A percentile compares a stretch with the other conserved stretches of the same genome.
Evolutionary conservation across 1,140 invertebrate species (phyloP).

Genomic region (Melanaphis sacchari): DNA sequence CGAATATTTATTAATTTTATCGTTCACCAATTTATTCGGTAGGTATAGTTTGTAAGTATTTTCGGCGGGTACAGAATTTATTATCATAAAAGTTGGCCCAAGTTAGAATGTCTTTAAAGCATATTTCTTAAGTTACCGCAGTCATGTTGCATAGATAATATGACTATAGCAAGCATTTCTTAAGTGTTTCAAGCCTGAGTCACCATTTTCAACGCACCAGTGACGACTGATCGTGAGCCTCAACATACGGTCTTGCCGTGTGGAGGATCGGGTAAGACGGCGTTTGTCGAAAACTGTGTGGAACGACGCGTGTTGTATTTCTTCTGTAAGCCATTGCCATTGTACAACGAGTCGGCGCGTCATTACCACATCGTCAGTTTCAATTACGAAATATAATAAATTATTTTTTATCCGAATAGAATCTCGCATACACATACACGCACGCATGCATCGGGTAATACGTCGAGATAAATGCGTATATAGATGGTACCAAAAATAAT

Average conservation of each 20-base stretch:
- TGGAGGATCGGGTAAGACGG: neutral
- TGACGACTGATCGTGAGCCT: neutral
- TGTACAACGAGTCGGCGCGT: neutral
- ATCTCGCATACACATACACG: neutral
- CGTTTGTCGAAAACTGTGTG: neutral
- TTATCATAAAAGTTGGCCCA: neutral
- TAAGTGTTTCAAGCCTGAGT: neutral
- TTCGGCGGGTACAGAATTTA: neutral
- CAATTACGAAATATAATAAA: neutral
- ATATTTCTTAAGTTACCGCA: neutral
- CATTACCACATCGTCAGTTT: neutral
- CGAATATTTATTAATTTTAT: neutral
- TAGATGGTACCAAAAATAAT: neutral
- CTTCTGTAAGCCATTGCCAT: neutral
- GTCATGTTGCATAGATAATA: neutral
- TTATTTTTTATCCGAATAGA: neutral
- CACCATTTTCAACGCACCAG: neutral
- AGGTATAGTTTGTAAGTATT: no score
- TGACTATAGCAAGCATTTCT: neutral
- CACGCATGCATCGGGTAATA: neutral
- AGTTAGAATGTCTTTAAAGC: neutral
- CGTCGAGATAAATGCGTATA: neutral
- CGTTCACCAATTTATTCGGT: neutral
- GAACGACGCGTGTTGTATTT: neutral
- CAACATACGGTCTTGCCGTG: neutral